Conservation (phyloP, 1,140 invertebrate species). For the Dinoponera quadriceps region DNA sequence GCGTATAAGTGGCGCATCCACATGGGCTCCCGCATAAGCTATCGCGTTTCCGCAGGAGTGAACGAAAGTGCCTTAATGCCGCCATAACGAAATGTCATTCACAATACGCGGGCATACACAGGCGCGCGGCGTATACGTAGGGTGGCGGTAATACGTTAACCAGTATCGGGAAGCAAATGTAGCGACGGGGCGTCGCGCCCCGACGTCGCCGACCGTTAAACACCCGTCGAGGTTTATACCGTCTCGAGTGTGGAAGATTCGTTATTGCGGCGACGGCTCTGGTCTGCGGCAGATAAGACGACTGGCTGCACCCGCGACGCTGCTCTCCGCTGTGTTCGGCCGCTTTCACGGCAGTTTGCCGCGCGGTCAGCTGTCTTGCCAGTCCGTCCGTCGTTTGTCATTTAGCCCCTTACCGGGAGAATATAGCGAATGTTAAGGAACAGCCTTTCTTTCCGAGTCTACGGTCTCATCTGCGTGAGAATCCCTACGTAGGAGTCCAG, state of each 20-base stretch:
- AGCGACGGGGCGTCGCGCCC: constrained; percentile 54
- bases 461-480: too few species aligned
- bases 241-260: constrained; percentile 78
- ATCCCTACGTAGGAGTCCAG: too few species aligned
- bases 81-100: constrained; percentile 74
- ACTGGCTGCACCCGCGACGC: neutral
- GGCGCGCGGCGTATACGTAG: constrained; percentile 44
- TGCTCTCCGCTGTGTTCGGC: neutral
- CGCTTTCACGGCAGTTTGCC: neutral
- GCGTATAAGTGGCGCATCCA: constrained; percentile 45
- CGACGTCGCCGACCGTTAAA: constrained; percentile 60
- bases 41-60: constrained; percentile 83
- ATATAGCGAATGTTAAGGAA: too few species aligned
- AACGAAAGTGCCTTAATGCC: constrained; percentile 75
- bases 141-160: constrained; percentile 58
- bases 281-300: constrained; percentile 69
- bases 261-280: constrained; percentile 73
- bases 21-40: constrained; percentile 66
- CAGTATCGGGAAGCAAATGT: constrained; percentile 72
- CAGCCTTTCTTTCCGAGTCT: too few species aligned
- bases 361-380: neutral
- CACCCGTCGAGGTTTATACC: constrained; percentile 75
- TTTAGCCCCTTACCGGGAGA: too few species aligned
- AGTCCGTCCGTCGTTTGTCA: too few species aligned
- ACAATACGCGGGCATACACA: constrained; percentile 13